Percentiles rank a stretch among this genome's conserved stretches.
phyloP scores from a whole-genome alignment of 2,797 vertebrate genomes.

The Chrosomus eos region DNA sequence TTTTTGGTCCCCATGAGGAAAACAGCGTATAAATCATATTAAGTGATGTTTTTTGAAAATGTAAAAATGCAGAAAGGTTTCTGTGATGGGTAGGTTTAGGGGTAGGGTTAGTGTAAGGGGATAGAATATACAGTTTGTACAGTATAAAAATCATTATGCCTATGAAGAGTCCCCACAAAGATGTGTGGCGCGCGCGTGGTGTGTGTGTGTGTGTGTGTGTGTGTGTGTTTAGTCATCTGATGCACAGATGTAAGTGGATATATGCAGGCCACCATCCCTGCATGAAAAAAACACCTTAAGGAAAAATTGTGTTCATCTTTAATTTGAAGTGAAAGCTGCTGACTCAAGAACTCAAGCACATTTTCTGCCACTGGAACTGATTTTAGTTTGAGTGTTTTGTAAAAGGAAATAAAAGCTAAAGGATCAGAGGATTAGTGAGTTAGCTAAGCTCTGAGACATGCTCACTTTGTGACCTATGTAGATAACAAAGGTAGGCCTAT shows the following conservation, averaged over 20 bases:
- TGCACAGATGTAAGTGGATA: neutral
- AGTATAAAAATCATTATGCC: too few species aligned
- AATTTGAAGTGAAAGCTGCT: conserved; percentile 4
- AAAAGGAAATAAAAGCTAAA: neutral
- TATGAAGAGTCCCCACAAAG: too few species aligned
- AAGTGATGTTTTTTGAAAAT: too few species aligned
- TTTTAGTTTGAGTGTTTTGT: neutral
- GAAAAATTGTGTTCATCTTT: neutral
- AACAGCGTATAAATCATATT: too few species aligned
- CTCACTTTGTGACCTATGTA: neutral
- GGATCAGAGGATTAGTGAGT: conserved; percentile 7
- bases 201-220: too few species aligned
- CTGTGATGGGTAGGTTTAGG: too few species aligned
- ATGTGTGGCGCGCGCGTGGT: too few species aligned
- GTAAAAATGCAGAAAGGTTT: too few species aligned
- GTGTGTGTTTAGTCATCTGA: neutral
- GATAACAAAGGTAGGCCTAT: neutral
- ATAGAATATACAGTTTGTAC: too few species aligned
- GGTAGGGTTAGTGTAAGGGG: too few species aligned
- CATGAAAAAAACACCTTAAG: neutral
- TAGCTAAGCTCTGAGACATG: neutral
- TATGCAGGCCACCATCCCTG: neutral
- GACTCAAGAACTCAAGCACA: conserved; percentile 5
- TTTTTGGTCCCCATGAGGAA: too few species aligned
- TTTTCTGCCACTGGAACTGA: neutral